A percentile compares a stretch with the other conserved stretches of the same genome.
phyloP scores from a whole-genome alignment of 2,113 vertebrate species.

The Heliornis fulica region DNA sequence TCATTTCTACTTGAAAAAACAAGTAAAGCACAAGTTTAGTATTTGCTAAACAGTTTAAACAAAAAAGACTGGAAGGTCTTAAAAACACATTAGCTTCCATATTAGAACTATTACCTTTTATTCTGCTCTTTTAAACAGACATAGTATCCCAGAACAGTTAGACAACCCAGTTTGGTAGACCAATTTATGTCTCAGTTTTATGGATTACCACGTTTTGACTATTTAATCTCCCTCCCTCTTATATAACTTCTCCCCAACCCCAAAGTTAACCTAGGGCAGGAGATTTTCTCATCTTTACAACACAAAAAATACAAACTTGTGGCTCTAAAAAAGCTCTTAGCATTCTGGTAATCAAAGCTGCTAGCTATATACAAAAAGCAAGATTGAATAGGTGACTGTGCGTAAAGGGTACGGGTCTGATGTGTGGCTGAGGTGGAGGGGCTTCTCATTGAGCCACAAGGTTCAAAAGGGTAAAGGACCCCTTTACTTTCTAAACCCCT shows the following conservation, averaged over 20 bases:
- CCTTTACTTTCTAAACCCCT: too few relatives aligned
- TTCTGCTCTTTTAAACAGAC: not conserved
- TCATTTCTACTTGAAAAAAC: not conserved
- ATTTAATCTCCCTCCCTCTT: not conserved
- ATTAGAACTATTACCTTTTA: not conserved
- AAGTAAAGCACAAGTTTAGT: not conserved
- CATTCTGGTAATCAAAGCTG: not conserved
- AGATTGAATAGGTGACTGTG: not conserved
- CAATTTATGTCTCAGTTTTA: not conserved
- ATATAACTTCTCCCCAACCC: not conserved
- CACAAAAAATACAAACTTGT: not conserved
- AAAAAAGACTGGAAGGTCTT: not conserved
- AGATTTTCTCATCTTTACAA: not conserved
- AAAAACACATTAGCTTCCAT: not conserved
- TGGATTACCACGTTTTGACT: not conserved
- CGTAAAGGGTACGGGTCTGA: too few relatives aligned
- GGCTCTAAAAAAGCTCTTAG: not conserved
- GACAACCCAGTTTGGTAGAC: not conserved
- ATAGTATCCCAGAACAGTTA: not conserved
- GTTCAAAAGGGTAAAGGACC: too few relatives aligned
- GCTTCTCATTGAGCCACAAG: too few relatives aligned
- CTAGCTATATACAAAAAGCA: not conserved
- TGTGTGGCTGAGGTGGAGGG: too few relatives aligned
- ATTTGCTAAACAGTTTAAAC: not conserved
- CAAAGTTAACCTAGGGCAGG: not conserved